Evolutionary conservation across 2,113 vertebrate species (phyloP).

Genomic region (Struthidea cinerea): DNA sequence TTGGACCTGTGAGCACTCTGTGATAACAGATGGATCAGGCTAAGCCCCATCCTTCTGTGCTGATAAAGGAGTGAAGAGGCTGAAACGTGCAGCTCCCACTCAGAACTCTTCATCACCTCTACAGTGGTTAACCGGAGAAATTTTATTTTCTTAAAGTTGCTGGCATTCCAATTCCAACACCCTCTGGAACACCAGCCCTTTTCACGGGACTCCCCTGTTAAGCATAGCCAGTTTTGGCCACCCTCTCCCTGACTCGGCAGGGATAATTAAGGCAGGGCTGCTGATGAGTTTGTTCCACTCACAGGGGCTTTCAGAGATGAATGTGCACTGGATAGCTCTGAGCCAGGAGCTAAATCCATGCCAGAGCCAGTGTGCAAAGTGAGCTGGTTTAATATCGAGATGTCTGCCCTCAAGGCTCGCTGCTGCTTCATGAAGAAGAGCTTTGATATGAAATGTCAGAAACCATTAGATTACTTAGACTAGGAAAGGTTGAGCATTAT

Average conservation of each 20-base stretch:
- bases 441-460: conserved; percentile 81
- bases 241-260: background rate
- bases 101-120: background rate
- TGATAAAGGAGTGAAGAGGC: background rate
- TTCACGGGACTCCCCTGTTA: fast-evolving
- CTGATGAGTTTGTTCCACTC: background rate
- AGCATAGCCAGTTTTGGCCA: background rate
- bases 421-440: conserved; percentile 15
- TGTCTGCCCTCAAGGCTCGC: conserved; percentile 18
- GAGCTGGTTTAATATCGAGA: conserved; percentile 61
- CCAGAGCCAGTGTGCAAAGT: background rate
- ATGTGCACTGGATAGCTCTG: background rate
- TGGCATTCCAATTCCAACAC: background rate
- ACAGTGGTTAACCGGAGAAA: background rate
- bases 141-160: background rate
- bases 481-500: conserved; percentile 64
- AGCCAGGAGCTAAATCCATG: conserved; percentile 33
- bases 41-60: background rate
- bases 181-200: background rate
- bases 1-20: background rate
- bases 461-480: conserved; percentile 73
- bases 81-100: background rate
- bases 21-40: background rate
- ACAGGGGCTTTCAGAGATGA: background rate
- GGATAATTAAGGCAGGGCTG: background rate